phyloP scores from a whole-genome alignment of 1,140 invertebrate species.

The Scylla paramamosain region DNA sequence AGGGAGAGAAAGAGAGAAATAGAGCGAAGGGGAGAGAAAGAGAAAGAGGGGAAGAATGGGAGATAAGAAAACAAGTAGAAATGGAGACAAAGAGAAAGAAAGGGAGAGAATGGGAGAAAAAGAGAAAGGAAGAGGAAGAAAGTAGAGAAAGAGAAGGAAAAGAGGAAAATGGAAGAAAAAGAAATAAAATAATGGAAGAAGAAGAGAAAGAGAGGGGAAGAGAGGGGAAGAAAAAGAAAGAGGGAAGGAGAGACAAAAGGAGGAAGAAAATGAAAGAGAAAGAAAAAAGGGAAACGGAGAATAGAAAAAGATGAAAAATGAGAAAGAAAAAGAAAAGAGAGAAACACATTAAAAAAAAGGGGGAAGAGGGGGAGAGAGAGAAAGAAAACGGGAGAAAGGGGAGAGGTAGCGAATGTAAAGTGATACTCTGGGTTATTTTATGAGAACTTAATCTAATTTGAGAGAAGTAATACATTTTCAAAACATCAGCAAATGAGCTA shows the following conservation, averaged over 20 bases:
- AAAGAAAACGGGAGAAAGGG: neutral
- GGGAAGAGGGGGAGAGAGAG: neutral
- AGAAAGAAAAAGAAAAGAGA: neutral
- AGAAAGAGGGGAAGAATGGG: no score
- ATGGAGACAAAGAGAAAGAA: neutral
- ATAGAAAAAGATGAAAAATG: neutral
- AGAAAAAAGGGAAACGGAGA: neutral
- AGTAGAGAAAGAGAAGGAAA: no score
- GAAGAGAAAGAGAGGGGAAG: neutral
- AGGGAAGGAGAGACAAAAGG: neutral
- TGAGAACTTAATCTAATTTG: slow-evolving; percentile 42
- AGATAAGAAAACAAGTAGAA: no score
- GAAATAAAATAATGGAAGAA: no score
- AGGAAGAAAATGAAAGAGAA: neutral
- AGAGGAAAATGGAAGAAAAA: no score
- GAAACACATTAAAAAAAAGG: neutral
- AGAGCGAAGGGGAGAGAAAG: no score
- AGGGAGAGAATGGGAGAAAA: neutral
- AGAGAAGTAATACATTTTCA: slow-evolving; percentile 68
- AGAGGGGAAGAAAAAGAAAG: neutral
- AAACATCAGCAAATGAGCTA: slow-evolving; percentile 70
- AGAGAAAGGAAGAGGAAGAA: neutral
- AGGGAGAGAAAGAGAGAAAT: no score
- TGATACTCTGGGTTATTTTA: slow-evolving; percentile 50
- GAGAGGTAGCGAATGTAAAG: neutral